These are phyloP conservation scores for Calidris pygmaea DNA, from an alignment of 2,113 vertebrate species.

Conservation along the genomic window DNA sequence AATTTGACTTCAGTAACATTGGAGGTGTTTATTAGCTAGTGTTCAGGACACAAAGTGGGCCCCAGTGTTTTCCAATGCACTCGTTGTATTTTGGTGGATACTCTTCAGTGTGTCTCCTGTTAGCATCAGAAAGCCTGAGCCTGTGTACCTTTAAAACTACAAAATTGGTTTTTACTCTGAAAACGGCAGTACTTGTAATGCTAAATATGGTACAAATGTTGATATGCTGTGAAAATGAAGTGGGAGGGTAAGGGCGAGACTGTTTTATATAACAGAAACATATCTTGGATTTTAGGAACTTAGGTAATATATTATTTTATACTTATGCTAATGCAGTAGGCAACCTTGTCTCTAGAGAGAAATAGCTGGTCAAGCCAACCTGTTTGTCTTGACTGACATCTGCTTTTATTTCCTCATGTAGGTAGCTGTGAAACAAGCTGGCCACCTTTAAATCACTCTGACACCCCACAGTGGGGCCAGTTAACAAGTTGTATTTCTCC, in stretches of 20 bases:
- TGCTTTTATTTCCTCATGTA: not conserved
- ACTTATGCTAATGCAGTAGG: not conserved
- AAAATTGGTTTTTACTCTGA: not conserved
- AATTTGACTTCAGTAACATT: not conserved
- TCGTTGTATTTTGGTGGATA: fast-evolving
- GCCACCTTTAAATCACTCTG: conserved; percentile 15
- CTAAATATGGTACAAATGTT: conserved; percentile 5
- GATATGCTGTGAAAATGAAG: not conserved
- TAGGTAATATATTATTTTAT: not conserved
- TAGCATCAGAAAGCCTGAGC: not conserved
- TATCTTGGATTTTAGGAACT: not conserved
- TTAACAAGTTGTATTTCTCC: not conserved
- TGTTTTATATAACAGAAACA: not conserved
- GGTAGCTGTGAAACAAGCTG: not conserved
- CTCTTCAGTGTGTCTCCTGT: not conserved
- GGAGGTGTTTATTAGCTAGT: not conserved
- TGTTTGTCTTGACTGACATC: conserved; percentile 26
- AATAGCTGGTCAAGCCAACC: not conserved
- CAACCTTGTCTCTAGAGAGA: not conserved
- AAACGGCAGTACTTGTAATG: not conserved
- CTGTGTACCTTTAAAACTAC: not conserved
- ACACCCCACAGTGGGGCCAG: not conserved
- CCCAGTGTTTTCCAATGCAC: not conserved
- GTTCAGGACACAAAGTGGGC: not conserved
- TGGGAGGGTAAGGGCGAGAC: not conserved